Evolutionary conservation across 1,140 invertebrate genomes (phyloP).

Genomic region (Macrobrachium nipponense): DNA sequence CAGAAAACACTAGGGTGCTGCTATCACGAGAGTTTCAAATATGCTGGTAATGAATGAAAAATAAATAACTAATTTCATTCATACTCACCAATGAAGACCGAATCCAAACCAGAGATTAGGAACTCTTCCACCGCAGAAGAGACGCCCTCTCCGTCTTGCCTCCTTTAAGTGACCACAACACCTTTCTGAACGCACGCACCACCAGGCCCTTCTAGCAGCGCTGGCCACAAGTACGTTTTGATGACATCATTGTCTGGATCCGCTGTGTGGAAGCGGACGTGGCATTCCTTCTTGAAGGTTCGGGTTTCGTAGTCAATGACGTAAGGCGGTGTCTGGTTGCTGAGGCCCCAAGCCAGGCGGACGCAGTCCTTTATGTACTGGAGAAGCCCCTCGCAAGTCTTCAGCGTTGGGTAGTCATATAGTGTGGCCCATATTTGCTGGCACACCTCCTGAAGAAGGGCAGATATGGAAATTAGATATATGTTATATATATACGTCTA

Average conservation of each 20-base stretch:
- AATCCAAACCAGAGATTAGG: not conserved
- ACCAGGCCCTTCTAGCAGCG: conserved; percentile 74
- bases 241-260: conserved; percentile 73
- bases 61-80: no score
- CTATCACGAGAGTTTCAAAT: no score
- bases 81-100: not conserved
- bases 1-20: no score
- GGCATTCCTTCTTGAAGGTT: conserved; percentile 73
- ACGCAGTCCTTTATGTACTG: conserved; percentile 77
- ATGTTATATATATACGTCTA: not conserved
- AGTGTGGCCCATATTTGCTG: conserved; percentile 78
- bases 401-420: conserved; percentile 81
- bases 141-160: not conserved
- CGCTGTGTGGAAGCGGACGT: conserved; percentile 77
- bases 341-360: conserved; percentile 76
- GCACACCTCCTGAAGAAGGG: conserved; percentile 74
- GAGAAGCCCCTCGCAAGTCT: conserved; percentile 74
- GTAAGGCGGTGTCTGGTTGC: conserved; percentile 70
- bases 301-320: conserved; percentile 70
- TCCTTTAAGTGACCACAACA: conserved; percentile 76
- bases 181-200: conserved; percentile 79
- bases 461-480: conserved; percentile 13
- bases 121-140: no score
- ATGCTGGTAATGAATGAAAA: no score
- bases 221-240: conserved; percentile 80